phyloP scores from a whole-genome alignment of 92 coral and sea anemone species.

The Paragorgia papillata region DNA sequence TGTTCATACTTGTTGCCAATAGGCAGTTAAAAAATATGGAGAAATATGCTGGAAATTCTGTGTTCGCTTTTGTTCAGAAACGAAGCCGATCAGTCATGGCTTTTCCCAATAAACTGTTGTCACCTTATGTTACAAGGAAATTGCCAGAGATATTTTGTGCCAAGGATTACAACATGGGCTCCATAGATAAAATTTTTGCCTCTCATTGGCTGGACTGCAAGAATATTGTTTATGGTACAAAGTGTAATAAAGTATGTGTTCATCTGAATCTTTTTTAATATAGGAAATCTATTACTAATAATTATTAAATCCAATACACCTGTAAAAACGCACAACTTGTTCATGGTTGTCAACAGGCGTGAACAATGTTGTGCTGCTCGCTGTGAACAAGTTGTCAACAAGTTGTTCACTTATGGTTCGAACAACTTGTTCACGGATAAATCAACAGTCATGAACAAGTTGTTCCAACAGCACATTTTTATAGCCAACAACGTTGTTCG shows the following conservation, averaged over 20 bases:
- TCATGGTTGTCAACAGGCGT: too few species aligned
- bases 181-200: constrained; percentile 91
- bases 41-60: neutral
- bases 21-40: neutral
- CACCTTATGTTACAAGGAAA: constrained; percentile 26
- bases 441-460: too few species aligned
- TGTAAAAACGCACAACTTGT: too few species aligned
- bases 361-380: too few species aligned
- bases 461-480: too few species aligned
- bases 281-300: too few species aligned
- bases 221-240: constrained; percentile 90
- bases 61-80: constrained; percentile 9
- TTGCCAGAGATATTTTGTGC: constrained; percentile 8
- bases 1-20: neutral
- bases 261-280: too few species aligned
- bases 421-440: too few species aligned
- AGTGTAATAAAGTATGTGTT: constrained; percentile 82
- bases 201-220: constrained; percentile 90
- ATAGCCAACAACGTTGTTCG: too few species aligned
- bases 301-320: too few species aligned
- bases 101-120: constrained; percentile 19
- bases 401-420: too few species aligned
- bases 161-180: constrained; percentile 34
- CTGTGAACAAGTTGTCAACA: too few species aligned
- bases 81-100: constrained; percentile 16